Conservation (phyloP, 2,113 vertebrate species). For the Ploceus nigricollis region DNA sequence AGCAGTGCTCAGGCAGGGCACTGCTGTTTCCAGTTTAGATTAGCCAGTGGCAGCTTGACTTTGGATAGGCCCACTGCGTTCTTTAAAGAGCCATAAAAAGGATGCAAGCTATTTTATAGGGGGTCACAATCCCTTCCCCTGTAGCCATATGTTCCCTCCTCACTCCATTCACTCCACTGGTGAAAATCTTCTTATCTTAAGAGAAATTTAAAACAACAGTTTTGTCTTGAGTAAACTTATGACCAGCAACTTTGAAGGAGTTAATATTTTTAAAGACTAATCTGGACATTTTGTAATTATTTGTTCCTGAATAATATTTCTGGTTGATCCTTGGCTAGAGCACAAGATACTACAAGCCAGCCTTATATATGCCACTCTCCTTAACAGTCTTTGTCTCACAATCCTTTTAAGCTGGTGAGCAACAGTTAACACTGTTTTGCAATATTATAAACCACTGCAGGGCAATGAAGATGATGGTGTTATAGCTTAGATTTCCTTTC, state of each 20-base stretch:
- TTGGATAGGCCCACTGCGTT: neutral
- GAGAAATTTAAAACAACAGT: neutral
- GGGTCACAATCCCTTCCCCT: neutral
- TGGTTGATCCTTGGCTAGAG: neutral
- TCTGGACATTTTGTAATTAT: neutral
- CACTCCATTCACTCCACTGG: neutral
- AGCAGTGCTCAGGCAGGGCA: neutral
- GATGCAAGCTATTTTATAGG: neutral
- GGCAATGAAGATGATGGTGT: neutral
- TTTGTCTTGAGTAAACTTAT: neutral
- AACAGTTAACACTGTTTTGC: neutral
- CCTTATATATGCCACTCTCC: neutral
- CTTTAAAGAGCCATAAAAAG: neutral
- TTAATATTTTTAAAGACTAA: neutral
- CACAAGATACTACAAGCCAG: neutral
- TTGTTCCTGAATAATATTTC: neutral
- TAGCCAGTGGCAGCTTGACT: neutral
- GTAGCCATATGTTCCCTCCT: conserved; percentile 10
- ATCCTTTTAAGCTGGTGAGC: neutral
- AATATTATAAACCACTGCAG: neutral
- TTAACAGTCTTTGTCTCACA: neutral
- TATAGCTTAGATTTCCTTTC: neutral
- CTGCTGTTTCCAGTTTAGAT: conserved; percentile 25
- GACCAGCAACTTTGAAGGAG: neutral
- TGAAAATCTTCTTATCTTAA: neutral